Base-by-base conservation (phyloP, 2,113 vertebrate species). In the Himantopus leucocephalus region DNA sequence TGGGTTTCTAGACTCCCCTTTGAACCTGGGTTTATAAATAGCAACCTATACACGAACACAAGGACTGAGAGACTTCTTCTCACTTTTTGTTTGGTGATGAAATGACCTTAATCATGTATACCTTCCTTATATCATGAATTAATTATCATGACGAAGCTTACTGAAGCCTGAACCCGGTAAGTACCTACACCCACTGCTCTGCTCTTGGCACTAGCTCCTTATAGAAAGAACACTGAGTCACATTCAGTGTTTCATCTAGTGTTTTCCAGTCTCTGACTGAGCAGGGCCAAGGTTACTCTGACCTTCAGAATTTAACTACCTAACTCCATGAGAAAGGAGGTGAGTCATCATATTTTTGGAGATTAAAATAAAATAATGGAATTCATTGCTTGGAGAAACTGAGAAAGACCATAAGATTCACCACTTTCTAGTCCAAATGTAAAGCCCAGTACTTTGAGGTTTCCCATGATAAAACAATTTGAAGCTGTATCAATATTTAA, bases 21-120 rank as follows among this genome's bases (percentile, higher is more conserved):
- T 95, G 94, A 94, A 92, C 83, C 24, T 32, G 15, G 52, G 35
- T 60, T 91, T 95, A 96, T 80, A 97, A 96, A 96, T 96, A 97
- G 85, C 75, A 86, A 71, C 72, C 52, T 86, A 26, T 52, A 86
- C 52, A 71, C 0, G 0, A 93, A 77, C n/a, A 80, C 8, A 35
- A 63, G 30, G 47, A 77, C 64, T 85, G 52, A 85, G 63, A 93
- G 71, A 83, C 22, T 73, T 74, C 22, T 73, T 74, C 43, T 88
- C 52, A n/a, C 72, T 91, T 68, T 75, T 79, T 96, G 43, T 88
- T 92, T 94, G 59, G 43, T 84, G 79, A 88, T 89, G 50, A 93
- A 92, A 90, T 93, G 64, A 92, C 92, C 90, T 94, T 96, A 93
- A 90, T 93, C 88, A 78, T 84, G 47, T 86, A 89, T 64, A 94